A percentile compares a stretch with the other conserved stretches of the same genome.
phyloP scores from a whole-genome alignment of 2,888 invertebrate genomes.

The Oeneis ivallda region DNA sequence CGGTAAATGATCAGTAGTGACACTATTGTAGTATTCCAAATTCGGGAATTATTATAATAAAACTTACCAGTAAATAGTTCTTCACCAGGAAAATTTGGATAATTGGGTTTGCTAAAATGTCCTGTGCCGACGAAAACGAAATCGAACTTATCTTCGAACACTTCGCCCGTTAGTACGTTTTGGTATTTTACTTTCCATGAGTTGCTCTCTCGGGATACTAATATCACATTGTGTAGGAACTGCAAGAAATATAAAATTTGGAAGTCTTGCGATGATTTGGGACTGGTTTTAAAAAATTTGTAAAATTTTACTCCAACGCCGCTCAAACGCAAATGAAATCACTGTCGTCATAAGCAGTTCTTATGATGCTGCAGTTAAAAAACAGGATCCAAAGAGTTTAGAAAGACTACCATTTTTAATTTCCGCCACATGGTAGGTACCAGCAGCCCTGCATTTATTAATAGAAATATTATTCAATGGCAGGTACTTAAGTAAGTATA shows the following conservation, averaged over 20 bases:
- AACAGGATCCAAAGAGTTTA: too few relatives aligned
- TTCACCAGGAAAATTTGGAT: slow-evolving; percentile 61
- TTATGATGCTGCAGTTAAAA: too few relatives aligned
- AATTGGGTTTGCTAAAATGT: slow-evolving; percentile 71
- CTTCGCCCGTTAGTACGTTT: slow-evolving; percentile 55
- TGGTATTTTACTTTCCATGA: slow-evolving; percentile 64
- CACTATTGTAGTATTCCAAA: neutral
- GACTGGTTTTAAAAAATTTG: too few relatives aligned
- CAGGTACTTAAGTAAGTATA: too few relatives aligned
- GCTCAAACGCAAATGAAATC: too few relatives aligned
- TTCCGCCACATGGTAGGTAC: too few relatives aligned
- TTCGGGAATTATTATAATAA: neutral
- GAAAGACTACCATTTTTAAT: too few relatives aligned
- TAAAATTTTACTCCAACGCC: too few relatives aligned
- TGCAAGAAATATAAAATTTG: slow-evolving; percentile 43
- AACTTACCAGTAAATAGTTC: slow-evolving; percentile 68
- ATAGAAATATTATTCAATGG: too few relatives aligned
- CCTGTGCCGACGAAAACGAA: slow-evolving; percentile 86
- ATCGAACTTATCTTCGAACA: slow-evolving; percentile 78
- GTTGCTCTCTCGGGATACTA: slow-evolving; percentile 53
- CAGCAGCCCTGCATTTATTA: too few relatives aligned
- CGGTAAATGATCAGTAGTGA: neutral
- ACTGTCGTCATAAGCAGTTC: too few relatives aligned
- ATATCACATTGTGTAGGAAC: slow-evolving; percentile 63
- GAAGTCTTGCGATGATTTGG: too few relatives aligned